phyloP scores from a whole-genome alignment of 2,797 vertebrate genomes.

The Tachyglossus aculeatus region DNA sequence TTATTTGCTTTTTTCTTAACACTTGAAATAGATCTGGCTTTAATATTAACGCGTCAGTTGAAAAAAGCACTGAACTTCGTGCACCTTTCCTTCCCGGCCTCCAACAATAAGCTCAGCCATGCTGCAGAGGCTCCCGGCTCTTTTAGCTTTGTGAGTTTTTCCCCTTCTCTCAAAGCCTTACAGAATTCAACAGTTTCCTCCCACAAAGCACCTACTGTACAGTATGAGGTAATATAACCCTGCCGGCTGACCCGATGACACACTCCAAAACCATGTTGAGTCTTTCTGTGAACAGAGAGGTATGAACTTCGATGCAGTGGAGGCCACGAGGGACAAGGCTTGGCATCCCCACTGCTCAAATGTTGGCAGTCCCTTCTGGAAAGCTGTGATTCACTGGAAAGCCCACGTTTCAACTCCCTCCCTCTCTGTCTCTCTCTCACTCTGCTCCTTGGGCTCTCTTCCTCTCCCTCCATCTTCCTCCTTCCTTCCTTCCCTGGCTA shows the following conservation, averaged over 20 bases:
- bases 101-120: no score
- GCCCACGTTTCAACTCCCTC: no score
- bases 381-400: background rate
- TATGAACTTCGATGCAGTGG: fast-evolving
- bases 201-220: fast-evolving
- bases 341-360: background rate
- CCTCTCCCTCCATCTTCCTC: background rate
- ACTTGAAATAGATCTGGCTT: no score
- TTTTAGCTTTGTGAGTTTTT: background rate
- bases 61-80: no score
- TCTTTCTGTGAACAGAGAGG: background rate
- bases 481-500: background rate
- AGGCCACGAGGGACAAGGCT: fast-evolving
- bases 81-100: no score
- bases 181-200: background rate
- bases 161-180: background rate
- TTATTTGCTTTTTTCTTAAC: no score
- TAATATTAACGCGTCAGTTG: no score
- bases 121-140: no score
- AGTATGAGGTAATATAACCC: background rate
- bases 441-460: background rate
- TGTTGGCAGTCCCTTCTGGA: background rate
- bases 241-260: background rate
- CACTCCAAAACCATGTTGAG: fast-evolving
- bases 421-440: background rate